Evolutionary conservation across 1,140 invertebrate genomes (phyloP).

Genomic region (Megalopta genalis): DNA sequence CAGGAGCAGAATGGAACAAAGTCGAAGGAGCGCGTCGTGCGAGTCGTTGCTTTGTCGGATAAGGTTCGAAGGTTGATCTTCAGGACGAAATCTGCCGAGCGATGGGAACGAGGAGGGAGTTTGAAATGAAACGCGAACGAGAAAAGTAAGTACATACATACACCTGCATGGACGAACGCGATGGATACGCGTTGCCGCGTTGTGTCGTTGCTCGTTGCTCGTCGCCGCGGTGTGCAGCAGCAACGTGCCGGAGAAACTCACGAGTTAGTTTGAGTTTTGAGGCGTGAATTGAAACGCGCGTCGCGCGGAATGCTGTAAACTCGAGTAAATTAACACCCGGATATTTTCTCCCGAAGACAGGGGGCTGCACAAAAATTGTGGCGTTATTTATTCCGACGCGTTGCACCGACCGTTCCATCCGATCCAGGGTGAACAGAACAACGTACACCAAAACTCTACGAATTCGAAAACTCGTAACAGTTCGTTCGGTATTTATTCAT

Average conservation of each 20-base stretch:
- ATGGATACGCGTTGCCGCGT: neutral
- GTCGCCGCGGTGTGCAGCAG: too few relatives aligned
- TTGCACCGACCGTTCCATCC: neutral
- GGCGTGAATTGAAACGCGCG: slow-evolving; percentile 42
- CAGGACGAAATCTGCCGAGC: too few relatives aligned
- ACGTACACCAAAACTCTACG: too few relatives aligned
- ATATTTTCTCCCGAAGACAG: slow-evolving; percentile 16
- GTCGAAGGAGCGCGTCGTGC: too few relatives aligned
- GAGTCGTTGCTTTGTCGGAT: too few relatives aligned
- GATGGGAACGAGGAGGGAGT: too few relatives aligned
- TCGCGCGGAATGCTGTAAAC: slow-evolving; percentile 39
- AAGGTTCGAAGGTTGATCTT: too few relatives aligned
- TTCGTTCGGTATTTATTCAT: too few relatives aligned
- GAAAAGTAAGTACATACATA: neutral
- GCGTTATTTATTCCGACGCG: slow-evolving; percentile 22
- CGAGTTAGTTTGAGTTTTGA: neutral
- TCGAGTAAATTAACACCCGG: slow-evolving; percentile 40
- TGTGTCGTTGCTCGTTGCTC: neutral
- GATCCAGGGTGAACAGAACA: too few relatives aligned
- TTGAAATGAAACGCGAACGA: neutral
- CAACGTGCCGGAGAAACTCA: slow-evolving; percentile 22
- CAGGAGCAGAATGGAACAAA: too few relatives aligned
- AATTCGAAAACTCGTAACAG: too few relatives aligned
- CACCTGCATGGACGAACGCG: neutral
- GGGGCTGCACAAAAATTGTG: neutral